phyloP scores from a whole-genome alignment of 2,888 invertebrate genomes.

The Unio delphinus region DNA sequence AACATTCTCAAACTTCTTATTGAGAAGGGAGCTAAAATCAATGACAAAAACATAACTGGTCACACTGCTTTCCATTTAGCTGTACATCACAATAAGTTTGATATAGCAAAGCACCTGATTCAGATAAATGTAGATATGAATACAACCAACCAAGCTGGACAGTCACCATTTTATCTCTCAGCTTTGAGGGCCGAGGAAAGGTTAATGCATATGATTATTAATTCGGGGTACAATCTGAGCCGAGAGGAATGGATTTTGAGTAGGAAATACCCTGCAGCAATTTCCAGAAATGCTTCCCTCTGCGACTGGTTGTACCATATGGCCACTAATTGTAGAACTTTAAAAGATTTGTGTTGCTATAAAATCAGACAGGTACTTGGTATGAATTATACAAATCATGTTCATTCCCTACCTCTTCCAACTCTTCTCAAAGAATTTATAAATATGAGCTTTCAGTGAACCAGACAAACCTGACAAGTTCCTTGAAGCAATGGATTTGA shows the following conservation, averaged over 20 bases:
- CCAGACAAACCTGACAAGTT: too few species aligned
- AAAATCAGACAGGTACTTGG: constrained; percentile 26
- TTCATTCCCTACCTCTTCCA: constrained; percentile 21
- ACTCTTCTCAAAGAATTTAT: constrained; percentile 19
- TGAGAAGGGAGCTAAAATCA: constrained; percentile 38
- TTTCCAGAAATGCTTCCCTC: constrained; percentile 28
- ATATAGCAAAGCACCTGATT: constrained; percentile 51
- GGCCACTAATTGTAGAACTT: constrained; percentile 30
- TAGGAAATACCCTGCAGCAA: constrained; percentile 33
- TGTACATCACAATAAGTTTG: constrained; percentile 56
- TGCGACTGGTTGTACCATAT: constrained; percentile 30
- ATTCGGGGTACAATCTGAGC: constrained; percentile 53
- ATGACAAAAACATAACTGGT: constrained; percentile 49
- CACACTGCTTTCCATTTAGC: constrained; percentile 59
- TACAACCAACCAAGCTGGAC: constrained; percentile 39
- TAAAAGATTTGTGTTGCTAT: constrained; percentile 37
- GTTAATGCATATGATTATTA: constrained; percentile 46
- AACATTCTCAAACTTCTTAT: constrained; percentile 48
- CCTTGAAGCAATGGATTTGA: too few species aligned
- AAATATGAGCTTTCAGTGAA: too few species aligned
- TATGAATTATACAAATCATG: constrained; percentile 5
- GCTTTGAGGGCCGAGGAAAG: constrained; percentile 43
- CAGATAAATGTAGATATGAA: constrained; percentile 53
- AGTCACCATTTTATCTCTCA: constrained; percentile 52
- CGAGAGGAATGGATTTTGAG: constrained; percentile 46